Percentiles rank a stretch among this genome's conserved stretches.
phyloP scores from a whole-genome alignment of 53 echinoderm and acorn worm genomes.

The Henricia sp. region DNA sequence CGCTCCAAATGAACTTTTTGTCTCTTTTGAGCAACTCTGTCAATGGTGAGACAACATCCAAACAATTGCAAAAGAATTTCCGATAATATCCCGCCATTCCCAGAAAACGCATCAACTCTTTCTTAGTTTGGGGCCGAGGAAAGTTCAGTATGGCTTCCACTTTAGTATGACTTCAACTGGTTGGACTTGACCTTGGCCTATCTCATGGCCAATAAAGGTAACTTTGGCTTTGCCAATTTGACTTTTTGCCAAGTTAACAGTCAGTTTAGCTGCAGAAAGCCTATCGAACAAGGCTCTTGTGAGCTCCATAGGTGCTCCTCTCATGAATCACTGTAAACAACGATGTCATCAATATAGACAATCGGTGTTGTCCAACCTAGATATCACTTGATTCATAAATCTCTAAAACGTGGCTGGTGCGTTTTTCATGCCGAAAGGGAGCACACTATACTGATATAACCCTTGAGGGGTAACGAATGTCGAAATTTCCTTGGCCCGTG shows the following conservation, averaged over 20 bases:
- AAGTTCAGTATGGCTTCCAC: constrained; percentile 52
- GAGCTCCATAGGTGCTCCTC: constrained; percentile 12
- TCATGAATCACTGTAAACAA: constrained; percentile 34
- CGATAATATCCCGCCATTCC: constrained; percentile 63
- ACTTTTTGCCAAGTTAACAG: constrained; percentile 49
- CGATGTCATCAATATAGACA: constrained; percentile 49
- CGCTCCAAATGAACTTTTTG: constrained; percentile 47
- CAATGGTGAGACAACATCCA: constrained; percentile 29
- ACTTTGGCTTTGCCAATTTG: constrained; percentile 55
- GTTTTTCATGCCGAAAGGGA: constrained; percentile 45
- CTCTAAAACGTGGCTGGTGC: constrained; percentile 39
- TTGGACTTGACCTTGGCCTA: constrained; percentile 64
- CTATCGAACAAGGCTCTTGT: constrained; percentile 2
- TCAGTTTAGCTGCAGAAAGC: constrained; percentile 16
- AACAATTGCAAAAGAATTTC: constrained; percentile 58
- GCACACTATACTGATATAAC: constrained; percentile 31
- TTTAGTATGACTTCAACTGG: constrained; percentile 37
- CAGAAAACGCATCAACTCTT: constrained; percentile 53
- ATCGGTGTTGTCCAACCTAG: neutral
- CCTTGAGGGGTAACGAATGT: constrained; percentile 51
- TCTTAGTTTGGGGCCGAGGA: constrained; percentile 33
- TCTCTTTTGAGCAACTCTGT: constrained; percentile 57
- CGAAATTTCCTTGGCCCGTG: constrained; percentile 34
- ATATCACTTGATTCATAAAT: constrained; percentile 12
- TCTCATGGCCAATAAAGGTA: constrained; percentile 47